A percentile compares a stretch with the other conserved stretches of the same genome.
Evolutionary conservation across 2,888 invertebrate species (phyloP).

Genomic region (Anarsia innoxiella): DNA sequence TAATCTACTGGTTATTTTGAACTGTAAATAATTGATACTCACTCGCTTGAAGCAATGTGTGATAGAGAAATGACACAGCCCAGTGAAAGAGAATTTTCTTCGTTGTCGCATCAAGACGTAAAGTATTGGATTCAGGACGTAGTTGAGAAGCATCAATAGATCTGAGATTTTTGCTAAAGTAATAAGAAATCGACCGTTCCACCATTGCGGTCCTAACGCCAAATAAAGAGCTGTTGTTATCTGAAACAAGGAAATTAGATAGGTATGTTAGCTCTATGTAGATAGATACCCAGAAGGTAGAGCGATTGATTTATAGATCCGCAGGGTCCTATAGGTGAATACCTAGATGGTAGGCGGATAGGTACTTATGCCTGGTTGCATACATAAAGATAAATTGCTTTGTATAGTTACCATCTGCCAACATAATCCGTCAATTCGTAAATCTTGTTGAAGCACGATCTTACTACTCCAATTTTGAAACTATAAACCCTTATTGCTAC

Average conservation of each 20-base stretch:
- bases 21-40: background rate
- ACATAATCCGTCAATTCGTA: too few relatives aligned
- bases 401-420: too few relatives aligned
- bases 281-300: too few relatives aligned
- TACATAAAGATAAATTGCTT: too few relatives aligned
- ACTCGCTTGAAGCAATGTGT: slow-evolving; percentile 57
- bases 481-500: too few relatives aligned
- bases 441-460: too few relatives aligned
- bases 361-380: too few relatives aligned
- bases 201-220: slow-evolving; percentile 44
- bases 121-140: slow-evolving; percentile 87
- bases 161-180: slow-evolving; percentile 77
- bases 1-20: background rate
- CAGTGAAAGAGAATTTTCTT: slow-evolving; percentile 30
- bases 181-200: slow-evolving; percentile 35
- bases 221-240: slow-evolving; percentile 71
- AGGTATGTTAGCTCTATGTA: too few relatives aligned
- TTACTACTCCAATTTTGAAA: too few relatives aligned
- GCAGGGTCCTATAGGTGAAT: too few relatives aligned
- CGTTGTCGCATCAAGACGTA: slow-evolving; percentile 82
- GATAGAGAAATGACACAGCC: slow-evolving; percentile 44
- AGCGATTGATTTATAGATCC: too few relatives aligned
- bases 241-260: slow-evolving; percentile 26
- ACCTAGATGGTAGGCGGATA: too few relatives aligned
- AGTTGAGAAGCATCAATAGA: slow-evolving; percentile 85